Evolutionary conservation across 2,888 invertebrate genomes (phyloP).

Genomic region (Nineta flava): DNA sequence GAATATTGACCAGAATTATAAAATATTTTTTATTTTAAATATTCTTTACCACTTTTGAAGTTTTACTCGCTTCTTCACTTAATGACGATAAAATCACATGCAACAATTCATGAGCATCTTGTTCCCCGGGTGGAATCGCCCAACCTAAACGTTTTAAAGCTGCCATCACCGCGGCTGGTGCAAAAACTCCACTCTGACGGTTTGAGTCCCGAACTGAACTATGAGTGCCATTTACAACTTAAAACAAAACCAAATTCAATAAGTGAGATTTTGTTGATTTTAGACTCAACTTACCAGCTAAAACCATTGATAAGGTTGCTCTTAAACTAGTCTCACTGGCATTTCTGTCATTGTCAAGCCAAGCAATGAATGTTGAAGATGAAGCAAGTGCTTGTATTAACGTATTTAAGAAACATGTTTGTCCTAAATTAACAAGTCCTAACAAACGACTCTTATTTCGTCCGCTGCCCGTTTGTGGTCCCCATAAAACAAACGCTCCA

Average conservation of each 20-base stretch:
- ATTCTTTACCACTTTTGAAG: constrained; percentile 36
- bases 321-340: constrained; percentile 54
- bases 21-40: not conserved
- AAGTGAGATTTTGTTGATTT: constrained; percentile 1
- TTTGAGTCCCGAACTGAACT: constrained; percentile 41
- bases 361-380: constrained; percentile 66
- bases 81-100: constrained; percentile 79
- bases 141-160: constrained; percentile 63
- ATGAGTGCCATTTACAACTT: constrained; percentile 58
- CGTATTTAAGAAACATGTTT: constrained; percentile 87
- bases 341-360: constrained; percentile 55
- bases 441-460: constrained; percentile 50
- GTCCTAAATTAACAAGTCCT: constrained; percentile 80
- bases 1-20: not conserved
- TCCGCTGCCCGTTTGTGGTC: constrained; percentile 44
- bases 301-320: constrained; percentile 53
- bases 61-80: constrained; percentile 63
- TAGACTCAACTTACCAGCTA: constrained; percentile 47
- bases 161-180: constrained; percentile 52
- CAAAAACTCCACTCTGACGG: constrained; percentile 34
- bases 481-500: constrained; percentile 73
- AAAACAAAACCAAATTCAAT: constrained; percentile 10
- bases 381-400: constrained; percentile 80
- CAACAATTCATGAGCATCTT: constrained; percentile 88
- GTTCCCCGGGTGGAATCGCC: constrained; percentile 79